These are phyloP conservation scores for Hippopotamyrus pictus DNA, from an alignment of 2,797 vertebrate genomes.

Conservation along the genomic window DNA sequence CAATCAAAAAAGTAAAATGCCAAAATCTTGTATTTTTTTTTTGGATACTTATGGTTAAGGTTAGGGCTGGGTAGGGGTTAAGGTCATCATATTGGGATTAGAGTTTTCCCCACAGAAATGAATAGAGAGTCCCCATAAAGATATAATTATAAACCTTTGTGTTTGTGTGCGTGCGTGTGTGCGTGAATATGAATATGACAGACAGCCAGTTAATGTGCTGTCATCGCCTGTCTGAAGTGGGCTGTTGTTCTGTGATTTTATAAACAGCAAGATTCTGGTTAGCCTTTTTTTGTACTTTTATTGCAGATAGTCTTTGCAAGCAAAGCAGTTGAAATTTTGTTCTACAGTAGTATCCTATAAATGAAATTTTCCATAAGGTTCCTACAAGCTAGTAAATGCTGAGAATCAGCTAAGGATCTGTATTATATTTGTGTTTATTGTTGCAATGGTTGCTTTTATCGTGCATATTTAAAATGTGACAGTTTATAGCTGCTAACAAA, in stretches of 20 bases:
- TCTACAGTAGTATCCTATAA: neutral
- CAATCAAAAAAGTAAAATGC: neutral
- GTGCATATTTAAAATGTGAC: neutral
- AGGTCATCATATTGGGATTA: neutral
- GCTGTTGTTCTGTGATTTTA: neutral
- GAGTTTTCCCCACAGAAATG: neutral
- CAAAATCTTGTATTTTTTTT: neutral
- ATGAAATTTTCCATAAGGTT: neutral
- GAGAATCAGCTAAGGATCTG: neutral
- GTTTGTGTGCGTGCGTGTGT: neutral
- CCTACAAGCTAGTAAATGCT: neutral
- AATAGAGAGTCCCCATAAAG: neutral
- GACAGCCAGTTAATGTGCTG: neutral
- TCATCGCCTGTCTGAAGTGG: neutral
- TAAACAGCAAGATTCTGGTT: neutral
- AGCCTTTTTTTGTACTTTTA: neutral
- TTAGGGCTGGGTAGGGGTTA: neutral
- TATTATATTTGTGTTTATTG: neutral
- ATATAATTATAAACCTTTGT: neutral
- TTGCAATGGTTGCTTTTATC: neutral
- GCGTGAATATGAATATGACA: neutral
- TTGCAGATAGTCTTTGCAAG: neutral
- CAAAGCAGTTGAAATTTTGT: neutral
- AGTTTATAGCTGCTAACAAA: neutral
- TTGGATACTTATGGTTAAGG: neutral